A percentile compares a stretch with the other conserved stretches of the same genome.
Evolutionary conservation across 2,113 vertebrate genomes (phyloP).

Genomic region (Cochlearius cochlearius): DNA sequence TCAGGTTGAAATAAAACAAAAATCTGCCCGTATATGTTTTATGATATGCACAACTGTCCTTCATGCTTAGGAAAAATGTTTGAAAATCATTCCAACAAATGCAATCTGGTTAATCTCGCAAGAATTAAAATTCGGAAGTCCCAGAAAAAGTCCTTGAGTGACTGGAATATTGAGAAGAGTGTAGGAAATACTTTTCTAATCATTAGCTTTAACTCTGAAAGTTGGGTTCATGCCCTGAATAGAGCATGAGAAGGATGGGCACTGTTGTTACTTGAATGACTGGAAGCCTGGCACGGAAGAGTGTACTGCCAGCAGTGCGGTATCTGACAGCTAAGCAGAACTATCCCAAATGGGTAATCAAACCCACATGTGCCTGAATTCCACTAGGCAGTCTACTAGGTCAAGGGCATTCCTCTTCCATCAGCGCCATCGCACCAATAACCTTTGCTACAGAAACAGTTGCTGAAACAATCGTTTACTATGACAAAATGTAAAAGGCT

Average conservation of each 20-base stretch:
- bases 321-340: conserved; percentile 34
- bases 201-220: too few relatives aligned
- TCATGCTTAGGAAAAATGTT: neutral
- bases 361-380: conserved; percentile 58
- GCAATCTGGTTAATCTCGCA: neutral
- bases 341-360: conserved; percentile 4
- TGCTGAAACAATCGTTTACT: conserved; percentile 16
- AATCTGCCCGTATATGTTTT: neutral
- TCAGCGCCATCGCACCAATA: conserved; percentile 40
- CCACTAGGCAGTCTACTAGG: conserved; percentile 46
- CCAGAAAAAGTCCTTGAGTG: neutral
- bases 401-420: conserved; percentile 67
- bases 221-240: accelerated
- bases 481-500: conserved; percentile 40
- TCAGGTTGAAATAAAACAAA: neutral
- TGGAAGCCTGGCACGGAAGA: conserved; percentile 1
- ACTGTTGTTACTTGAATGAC: accelerated
- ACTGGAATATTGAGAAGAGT: neutral
- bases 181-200: neutral
- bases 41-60: neutral
- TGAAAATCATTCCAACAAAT: neutral
- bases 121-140: neutral
- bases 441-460: neutral
- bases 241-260: neutral
- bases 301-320: neutral